Evolutionary conservation across 2,888 invertebrate species (phyloP).

Genomic region (Melieria omissa): DNA sequence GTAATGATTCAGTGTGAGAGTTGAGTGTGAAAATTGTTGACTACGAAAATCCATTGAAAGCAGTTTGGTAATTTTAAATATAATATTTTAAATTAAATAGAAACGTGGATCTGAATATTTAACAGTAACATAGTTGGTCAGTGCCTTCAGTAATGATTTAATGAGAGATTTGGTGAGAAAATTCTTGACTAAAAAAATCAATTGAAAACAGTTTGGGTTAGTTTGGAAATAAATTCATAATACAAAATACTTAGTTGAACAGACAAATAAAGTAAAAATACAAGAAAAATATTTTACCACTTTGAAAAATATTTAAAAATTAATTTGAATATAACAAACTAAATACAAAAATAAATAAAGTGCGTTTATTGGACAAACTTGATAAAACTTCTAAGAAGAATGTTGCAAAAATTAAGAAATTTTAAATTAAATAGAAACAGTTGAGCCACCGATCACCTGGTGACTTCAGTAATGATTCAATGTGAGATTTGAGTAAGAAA

Average conservation of each 20-base stretch:
- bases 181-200: slow-evolving; percentile 10
- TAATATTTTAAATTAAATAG: no score
- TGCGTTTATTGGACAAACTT: neutral
- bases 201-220: neutral
- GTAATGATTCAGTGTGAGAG: neutral
- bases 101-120: no score
- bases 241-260: neutral
- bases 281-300: neutral
- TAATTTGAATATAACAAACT: neutral
- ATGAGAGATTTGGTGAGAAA: neutral
- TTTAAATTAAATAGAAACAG: neutral
- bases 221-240: neutral
- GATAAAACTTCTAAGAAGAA: neutral
- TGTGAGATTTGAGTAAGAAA: neutral
- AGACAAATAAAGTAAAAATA: neutral
- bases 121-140: no score
- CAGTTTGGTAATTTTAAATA: neutral
- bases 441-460: no score
- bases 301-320: neutral
- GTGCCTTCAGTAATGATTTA: no score
- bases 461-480: neutral
- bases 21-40: neutral
- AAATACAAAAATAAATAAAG: neutral
- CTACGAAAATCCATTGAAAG: neutral
- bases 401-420: neutral